Conservation (phyloP, 2,113 vertebrate species). For the Procavia capensis region DNA sequence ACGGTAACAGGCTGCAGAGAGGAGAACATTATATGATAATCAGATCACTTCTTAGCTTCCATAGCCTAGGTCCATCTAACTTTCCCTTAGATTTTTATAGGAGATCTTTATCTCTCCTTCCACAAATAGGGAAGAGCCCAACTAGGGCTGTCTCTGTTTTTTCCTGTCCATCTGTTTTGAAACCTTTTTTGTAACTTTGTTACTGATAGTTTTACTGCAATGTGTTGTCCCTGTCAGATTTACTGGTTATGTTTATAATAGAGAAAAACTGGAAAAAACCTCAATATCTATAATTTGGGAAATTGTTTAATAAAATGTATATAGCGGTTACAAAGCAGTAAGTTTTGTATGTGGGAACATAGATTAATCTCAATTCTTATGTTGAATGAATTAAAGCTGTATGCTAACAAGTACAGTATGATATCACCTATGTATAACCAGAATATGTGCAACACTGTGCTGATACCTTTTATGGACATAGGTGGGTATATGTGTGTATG, state of each 20-base stretch:
- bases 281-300: neutral
- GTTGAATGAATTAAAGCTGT: neutral
- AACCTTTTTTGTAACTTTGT: neutral
- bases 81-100: neutral
- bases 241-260: neutral
- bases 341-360: neutral
- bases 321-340: neutral
- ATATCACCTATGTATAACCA: neutral
- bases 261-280: neutral
- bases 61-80: accelerated
- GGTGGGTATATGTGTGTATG: neutral
- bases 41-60: neutral
- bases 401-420: neutral
- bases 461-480: neutral
- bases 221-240: neutral
- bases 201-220: neutral
- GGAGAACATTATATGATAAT: neutral
- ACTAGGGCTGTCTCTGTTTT: neutral
- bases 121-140: neutral
- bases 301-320: neutral
- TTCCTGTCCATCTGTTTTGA: neutral
- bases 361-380: neutral
- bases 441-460: neutral
- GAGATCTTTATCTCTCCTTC: neutral
- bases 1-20: neutral